A percentile compares a stretch with the other conserved stretches of the same genome.
These are phyloP conservation scores for Oscheius sp. DNA, from an alignment of 2,888 invertebrate genomes.

Conservation along the genomic window DNA sequence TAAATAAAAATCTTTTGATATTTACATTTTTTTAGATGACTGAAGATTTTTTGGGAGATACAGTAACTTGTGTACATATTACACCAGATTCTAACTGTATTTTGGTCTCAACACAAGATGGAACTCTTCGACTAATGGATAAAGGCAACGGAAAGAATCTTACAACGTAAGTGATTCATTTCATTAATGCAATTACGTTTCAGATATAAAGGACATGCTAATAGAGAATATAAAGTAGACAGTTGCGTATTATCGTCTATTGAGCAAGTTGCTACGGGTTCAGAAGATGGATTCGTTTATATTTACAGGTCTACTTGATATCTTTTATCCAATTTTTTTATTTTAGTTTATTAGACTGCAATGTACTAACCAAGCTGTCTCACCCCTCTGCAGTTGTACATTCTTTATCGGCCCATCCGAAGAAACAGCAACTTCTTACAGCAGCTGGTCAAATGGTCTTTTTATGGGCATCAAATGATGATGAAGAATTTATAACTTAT, in stretches of 20 bases:
- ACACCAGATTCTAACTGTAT: slow-evolving; percentile 93
- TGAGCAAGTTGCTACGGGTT: slow-evolving; percentile 87
- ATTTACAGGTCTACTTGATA: slow-evolving; percentile 84
- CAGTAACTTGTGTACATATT: slow-evolving; percentile 84
- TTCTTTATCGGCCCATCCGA: slow-evolving; percentile 64
- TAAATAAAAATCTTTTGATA: no score
- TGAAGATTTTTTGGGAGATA: slow-evolving; percentile 82
- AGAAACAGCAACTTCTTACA: slow-evolving; percentile 51
- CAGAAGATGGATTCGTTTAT: slow-evolving; percentile 84
- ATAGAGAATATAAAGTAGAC: slow-evolving; percentile 85
- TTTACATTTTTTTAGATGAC: slow-evolving; percentile 71
- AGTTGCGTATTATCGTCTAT: slow-evolving; percentile 86
- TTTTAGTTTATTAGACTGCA: slow-evolving; percentile 77
- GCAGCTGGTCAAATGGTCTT: slow-evolving; percentile 49
- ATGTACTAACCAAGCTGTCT: slow-evolving; percentile 50
- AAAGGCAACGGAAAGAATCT: slow-evolving; percentile 84
- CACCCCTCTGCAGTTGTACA: slow-evolving; percentile 61
- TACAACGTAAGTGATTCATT: slow-evolving; percentile 74
- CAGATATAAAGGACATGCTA: slow-evolving; percentile 84
- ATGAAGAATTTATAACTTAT: slow-evolving; percentile 28
- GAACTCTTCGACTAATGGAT: slow-evolving; percentile 85
- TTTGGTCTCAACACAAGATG: slow-evolving; percentile 85
- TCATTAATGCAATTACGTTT: slow-evolving; percentile 25
- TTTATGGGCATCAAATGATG: slow-evolving; percentile 42
- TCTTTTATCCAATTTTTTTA: neutral